Evolutionary conservation across 2,797 vertebrate species (phyloP), one percentile per base, ranked within the genome.

Genomic region (Ispidina lecontei): DNA sequence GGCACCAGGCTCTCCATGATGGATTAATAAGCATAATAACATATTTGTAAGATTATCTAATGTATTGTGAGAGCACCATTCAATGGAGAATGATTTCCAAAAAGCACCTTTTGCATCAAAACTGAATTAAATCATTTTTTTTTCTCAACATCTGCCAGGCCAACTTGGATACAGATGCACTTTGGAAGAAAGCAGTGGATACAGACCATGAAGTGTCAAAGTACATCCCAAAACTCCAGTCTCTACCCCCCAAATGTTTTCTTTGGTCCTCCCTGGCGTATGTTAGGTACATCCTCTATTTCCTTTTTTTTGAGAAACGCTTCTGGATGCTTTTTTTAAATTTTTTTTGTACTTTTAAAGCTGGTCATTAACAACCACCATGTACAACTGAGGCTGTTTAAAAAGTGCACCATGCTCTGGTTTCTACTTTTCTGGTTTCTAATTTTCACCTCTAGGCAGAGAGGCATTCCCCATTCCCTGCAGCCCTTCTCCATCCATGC

Each of bases 351-450:
- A 39, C 28, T 54, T 75, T 18, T 7, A 18, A 77, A 58, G n/a
- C 23, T n/a, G 29, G 3, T 33, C 12, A 17, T 28, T 46, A 54
- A 37, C 43, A 76, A 35, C 23, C 43, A 79, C 39, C 15, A 26
- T 0, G 1, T 14, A 25, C 51, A 39, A 23, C 15, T 51, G 5
- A 1, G 18, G 49, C 35, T 56, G 41, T 21, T 28, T 25, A 31
- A 68, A 21, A 60, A 15, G 7, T 0, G 2, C 2, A 10, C 46
- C 26, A 9, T 3, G 26, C n/a, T 55, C 55, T 21, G 63, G 16
- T 28, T 91, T 58, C 33, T 67, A 75, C 19, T 73, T 31, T 63
- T n/a, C 58, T 44, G 44, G 17, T 28, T 89, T 58, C 33, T 64
- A 69, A 17, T 73, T 29, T 63, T 31, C 51, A 20, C 20, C 47